A percentile compares a stretch with the other conserved stretches of the same genome.
Conservation (phyloP, 2,113 vertebrate species). For the Parus major region DNA sequence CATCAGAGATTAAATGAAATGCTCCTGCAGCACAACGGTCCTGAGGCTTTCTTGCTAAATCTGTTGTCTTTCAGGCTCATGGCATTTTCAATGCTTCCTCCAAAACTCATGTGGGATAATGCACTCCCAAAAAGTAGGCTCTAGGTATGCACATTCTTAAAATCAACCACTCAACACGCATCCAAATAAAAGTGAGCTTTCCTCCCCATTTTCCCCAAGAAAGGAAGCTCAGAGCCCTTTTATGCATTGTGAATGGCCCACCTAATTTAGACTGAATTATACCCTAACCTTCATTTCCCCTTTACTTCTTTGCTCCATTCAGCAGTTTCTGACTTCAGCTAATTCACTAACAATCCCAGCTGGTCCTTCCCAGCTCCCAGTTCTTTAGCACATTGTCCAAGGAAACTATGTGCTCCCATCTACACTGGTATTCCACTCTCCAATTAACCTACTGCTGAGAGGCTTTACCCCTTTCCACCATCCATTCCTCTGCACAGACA, state of each 20-base stretch:
- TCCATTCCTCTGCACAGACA: constrained; percentile 70
- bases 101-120: constrained; percentile 63
- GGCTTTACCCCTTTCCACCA: constrained; percentile 65
- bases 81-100: constrained; percentile 26
- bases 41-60: background rate
- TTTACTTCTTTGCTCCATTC: constrained; percentile 82
- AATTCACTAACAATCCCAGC: constrained; percentile 87
- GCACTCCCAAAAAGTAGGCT: constrained; percentile 76
- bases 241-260: constrained; percentile 86
- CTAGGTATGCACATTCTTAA: constrained; percentile 83
- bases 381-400: constrained; percentile 80
- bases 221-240: constrained; percentile 86
- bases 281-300: constrained; percentile 86
- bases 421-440: constrained; percentile 66
- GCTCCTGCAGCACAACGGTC: background rate
- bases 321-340: constrained; percentile 88
- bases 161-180: constrained; percentile 64
- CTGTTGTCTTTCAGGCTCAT: constrained; percentile 34
- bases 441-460: constrained; percentile 85
- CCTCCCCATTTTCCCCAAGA: constrained; percentile 87
- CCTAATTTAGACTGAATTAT: constrained; percentile 91
- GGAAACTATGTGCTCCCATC: constrained; percentile 57
- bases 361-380: constrained; percentile 75
- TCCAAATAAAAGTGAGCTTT: constrained; percentile 89
- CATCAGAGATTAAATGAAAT: background rate